Evolutionary conservation across 2,113 vertebrate species (phyloP).

Genomic region (Tauraco erythrolophus): DNA sequence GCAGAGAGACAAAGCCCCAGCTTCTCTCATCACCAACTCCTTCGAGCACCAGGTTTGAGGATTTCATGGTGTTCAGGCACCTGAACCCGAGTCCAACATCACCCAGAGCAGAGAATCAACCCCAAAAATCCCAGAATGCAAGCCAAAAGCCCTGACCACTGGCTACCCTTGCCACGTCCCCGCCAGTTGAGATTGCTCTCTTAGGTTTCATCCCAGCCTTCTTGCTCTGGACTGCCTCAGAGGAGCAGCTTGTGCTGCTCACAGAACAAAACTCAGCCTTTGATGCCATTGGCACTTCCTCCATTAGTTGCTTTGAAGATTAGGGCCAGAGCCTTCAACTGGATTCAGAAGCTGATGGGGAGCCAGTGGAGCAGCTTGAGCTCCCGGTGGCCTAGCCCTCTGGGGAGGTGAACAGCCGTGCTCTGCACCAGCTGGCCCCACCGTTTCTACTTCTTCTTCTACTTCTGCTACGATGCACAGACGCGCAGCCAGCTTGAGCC

Average conservation of each 20-base stretch:
- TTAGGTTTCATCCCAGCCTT: neutral
- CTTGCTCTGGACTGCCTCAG: neutral
- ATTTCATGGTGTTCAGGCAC: neutral
- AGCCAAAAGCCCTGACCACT: neutral
- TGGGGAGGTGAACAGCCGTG: neutral
- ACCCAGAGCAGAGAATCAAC: neutral
- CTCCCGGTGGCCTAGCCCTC: neutral
- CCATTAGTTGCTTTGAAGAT: constrained; percentile 56
- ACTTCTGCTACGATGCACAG: neutral
- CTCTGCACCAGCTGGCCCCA: constrained; percentile 12
- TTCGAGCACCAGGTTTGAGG: neutral
- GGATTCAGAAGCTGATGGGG: constrained; percentile 16
- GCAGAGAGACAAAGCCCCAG: neutral
- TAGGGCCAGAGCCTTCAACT: neutral
- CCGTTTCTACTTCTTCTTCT: neutral
- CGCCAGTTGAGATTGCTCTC: neutral
- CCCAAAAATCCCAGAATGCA: neutral
- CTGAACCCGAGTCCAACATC: neutral
- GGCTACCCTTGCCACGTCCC: neutral
- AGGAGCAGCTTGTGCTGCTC: neutral
- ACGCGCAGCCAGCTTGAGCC: neutral
- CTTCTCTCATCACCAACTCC: neutral
- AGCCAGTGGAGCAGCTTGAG: constrained; percentile 47
- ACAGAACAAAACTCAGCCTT: constrained; percentile 36
- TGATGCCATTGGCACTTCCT: constrained; percentile 42